Conservation (phyloP, 37 sponge, comb jelly and placozoan species). For the Aphrocallistes beatrix region DNA sequence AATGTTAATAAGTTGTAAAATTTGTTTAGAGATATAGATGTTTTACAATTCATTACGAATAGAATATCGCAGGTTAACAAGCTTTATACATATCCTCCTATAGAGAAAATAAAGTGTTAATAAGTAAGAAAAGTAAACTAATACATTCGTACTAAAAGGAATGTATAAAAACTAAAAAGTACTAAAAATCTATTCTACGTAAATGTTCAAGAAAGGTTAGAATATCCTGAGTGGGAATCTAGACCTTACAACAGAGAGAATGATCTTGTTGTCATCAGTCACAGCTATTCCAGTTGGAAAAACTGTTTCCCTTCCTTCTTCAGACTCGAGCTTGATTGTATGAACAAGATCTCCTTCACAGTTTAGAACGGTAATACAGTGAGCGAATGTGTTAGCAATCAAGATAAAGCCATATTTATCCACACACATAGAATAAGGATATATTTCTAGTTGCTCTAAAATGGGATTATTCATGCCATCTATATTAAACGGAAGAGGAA, state of each 20-base stretch:
- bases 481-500: not conserved
- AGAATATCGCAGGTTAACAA: too few relatives aligned
- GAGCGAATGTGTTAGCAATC: not conserved
- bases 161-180: too few relatives aligned
- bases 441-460: not conserved
- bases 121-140: too few relatives aligned
- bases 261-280: not conserved
- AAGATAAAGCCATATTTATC: not conserved
- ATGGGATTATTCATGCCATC: not conserved
- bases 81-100: too few relatives aligned
- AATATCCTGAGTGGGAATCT: not conserved
- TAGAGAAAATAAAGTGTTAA: too few relatives aligned
- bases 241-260: not conserved
- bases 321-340: not conserved
- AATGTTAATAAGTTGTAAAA: too few relatives aligned
- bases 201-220: too few relatives aligned
- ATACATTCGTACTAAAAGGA: too few relatives aligned
- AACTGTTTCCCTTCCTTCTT: not conserved
- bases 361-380: not conserved
- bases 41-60: too few relatives aligned
- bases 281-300: not conserved
- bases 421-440: not conserved
- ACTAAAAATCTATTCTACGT: too few relatives aligned
- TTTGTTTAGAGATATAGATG: too few relatives aligned
- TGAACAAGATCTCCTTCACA: not conserved